Evolutionary conservation across 2,113 vertebrate species (phyloP).

Genomic region (Axis porcinus): DNA sequence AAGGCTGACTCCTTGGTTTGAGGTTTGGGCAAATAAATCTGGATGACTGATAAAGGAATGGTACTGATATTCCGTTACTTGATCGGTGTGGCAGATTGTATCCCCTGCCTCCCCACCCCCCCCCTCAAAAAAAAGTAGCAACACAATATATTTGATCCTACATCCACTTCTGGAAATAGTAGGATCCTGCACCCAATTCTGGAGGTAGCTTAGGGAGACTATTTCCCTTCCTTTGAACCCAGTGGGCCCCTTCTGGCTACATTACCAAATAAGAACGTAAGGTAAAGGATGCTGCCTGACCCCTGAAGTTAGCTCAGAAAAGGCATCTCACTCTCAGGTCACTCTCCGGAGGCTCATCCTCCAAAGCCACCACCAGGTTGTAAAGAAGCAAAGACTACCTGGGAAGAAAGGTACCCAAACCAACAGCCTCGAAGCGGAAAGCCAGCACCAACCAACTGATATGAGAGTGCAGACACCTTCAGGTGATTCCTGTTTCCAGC

Average conservation of each 20-base stretch:
- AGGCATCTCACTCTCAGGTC: neutral
- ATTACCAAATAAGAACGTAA: neutral
- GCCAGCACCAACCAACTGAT: neutral
- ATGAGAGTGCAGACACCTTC: neutral
- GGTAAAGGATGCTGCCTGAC: neutral
- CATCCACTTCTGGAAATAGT: neutral
- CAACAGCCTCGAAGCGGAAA: neutral
- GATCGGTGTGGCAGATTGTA: neutral
- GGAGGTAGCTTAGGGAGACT: neutral
- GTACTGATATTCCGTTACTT: neutral
- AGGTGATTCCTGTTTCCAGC: neutral
- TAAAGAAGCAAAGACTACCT: neutral
- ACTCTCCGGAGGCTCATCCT: neutral
- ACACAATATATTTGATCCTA: neutral
- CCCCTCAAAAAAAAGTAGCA: neutral
- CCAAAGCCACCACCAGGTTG: neutral
- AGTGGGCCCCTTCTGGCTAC: neutral
- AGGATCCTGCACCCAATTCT: neutral
- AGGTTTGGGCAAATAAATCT: neutral
- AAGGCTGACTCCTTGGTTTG: neutral
- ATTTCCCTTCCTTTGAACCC: neutral
- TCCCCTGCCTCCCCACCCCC: accelerated
- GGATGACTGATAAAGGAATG: neutral
- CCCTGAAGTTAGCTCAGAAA: neutral
- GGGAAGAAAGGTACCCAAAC: neutral